Base-by-base conservation (phyloP, 2,797 vertebrate genomes). In the Sebastes vulpes region DNA sequence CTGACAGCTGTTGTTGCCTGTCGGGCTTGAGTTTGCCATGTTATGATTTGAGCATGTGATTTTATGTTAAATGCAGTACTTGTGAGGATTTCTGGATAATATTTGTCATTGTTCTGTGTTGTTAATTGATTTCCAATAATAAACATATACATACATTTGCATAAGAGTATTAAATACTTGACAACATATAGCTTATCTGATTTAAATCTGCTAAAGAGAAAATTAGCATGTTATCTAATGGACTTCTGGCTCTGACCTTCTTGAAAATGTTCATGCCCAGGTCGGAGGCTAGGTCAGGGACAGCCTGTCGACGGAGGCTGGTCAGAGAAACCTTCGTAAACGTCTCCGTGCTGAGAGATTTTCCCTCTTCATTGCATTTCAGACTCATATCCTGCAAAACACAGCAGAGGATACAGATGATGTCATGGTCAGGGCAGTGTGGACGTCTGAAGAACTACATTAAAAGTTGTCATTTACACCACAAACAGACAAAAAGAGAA, bases 181-280 rank as follows among this genome's bases (percentile, higher is more conserved):
- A 31, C 9, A 31, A 31, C 14, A 29, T 23, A 16, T 1, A 25
- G 5, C 57, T 28, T 0, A 28, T 52, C 18, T 28, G 11, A 20
- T 67, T 54, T 54, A 5, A 29, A 29, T 20, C 0, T 26, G 21
- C 29, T 50, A 16, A 28, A 11, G 20, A 18, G 12, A 6, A 10
- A 48, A 58, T 25, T 11, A 42, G 52, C 12, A 20, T 7, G 3
- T 25, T 14, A 6, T 20, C 61, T 20, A 28, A 7, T 16, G 32
- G 3, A 6, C 10, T 1, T 16, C 9, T 25, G 10, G 10, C 11
- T 53, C 91, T 89, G 26, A 99, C 99, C 96, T 99, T 99, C 92
- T 99, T 99, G 93, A 99, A 99, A 86, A 99, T 97, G 85, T 97
- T 99, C 95, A 99, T 98, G 63, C 99, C 98, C 82, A 99, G 95